Conservation (phyloP, 92 coral and sea anemone species). For the Porites lobata region DNA sequence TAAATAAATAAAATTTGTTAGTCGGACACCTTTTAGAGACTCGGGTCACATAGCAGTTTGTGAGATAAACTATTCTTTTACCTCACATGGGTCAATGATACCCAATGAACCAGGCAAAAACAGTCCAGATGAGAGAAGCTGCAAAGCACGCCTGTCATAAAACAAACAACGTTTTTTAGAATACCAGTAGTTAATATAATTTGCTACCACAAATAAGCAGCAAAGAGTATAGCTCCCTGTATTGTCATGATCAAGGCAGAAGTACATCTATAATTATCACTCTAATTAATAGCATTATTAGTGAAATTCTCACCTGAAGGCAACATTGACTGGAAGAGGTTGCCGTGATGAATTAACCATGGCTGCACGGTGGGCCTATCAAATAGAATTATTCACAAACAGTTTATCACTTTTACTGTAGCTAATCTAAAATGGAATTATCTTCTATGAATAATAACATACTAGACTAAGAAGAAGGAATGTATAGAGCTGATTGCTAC, state of each 20-base stretch:
- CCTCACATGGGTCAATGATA: slow-evolving; percentile 99
- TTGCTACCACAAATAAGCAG: not conserved
- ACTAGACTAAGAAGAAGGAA: too few species aligned
- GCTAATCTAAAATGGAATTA: too few species aligned
- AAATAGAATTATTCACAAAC: not conserved
- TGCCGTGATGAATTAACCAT: slow-evolving; percentile 83
- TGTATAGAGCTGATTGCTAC: too few species aligned
- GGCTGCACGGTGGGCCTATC: slow-evolving; percentile 95
- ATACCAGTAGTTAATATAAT: too few species aligned
- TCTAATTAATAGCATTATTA: too few species aligned
- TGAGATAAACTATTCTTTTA: slow-evolving; percentile 4
- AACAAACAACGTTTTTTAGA: not conserved
- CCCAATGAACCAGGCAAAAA: slow-evolving; percentile 98
- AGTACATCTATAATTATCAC: too few species aligned
- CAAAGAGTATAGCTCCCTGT: not conserved
- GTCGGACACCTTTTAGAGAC: too few species aligned
- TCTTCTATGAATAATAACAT: too few species aligned
- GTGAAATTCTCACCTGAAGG: slow-evolving; percentile 80
- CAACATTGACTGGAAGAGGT: slow-evolving; percentile 90
- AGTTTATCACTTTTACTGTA: too few species aligned
- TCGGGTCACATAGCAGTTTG: too few species aligned
- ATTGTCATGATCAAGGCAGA: not conserved
- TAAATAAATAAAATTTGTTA: too few species aligned
- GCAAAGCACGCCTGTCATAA: slow-evolving; percentile 89
- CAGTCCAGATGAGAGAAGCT: slow-evolving; percentile 92